These are phyloP conservation scores for Liasis olivaceus DNA, from an alignment of 2,797 vertebrate species.

Conservation along the genomic window DNA sequence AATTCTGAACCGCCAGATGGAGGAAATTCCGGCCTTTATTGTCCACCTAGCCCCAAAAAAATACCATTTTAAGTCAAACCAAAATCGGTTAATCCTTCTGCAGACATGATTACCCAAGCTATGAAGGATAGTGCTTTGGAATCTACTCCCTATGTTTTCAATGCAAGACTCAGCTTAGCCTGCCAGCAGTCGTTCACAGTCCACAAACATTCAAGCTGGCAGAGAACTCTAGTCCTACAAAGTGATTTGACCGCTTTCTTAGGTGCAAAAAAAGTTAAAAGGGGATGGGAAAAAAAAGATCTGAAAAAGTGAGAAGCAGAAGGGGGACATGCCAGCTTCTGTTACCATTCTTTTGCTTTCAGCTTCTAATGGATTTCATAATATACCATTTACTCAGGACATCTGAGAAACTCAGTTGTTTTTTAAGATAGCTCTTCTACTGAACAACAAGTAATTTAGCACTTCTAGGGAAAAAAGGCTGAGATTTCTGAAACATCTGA, in stretches of 20 bases:
- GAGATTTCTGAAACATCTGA: background rate
- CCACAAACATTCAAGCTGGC: background rate
- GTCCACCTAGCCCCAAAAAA: conserved; percentile 80
- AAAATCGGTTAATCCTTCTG: background rate
- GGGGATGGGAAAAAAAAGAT: background rate
- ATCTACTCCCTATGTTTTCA: background rate
- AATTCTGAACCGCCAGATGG: conserved; percentile 93
- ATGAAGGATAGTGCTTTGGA: background rate
- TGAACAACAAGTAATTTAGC: background rate
- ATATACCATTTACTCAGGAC: background rate
- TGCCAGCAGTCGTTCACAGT: background rate
- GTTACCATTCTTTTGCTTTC: background rate
- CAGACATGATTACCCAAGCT: background rate
- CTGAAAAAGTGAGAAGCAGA: background rate
- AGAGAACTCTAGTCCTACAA: background rate
- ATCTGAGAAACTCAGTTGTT: background rate
- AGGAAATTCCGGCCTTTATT: conserved; percentile 98
- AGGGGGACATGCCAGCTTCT: background rate
- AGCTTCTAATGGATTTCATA: background rate
- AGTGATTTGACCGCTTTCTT: background rate
- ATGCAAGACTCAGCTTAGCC: background rate
- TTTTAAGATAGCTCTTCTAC: background rate
- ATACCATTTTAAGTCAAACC: background rate
- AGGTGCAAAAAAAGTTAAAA: background rate
- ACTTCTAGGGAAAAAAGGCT: background rate